Conservation (phyloP, 53 echinoderm and acorn worm genomes). For the Holothuria leucospilota region DNA sequence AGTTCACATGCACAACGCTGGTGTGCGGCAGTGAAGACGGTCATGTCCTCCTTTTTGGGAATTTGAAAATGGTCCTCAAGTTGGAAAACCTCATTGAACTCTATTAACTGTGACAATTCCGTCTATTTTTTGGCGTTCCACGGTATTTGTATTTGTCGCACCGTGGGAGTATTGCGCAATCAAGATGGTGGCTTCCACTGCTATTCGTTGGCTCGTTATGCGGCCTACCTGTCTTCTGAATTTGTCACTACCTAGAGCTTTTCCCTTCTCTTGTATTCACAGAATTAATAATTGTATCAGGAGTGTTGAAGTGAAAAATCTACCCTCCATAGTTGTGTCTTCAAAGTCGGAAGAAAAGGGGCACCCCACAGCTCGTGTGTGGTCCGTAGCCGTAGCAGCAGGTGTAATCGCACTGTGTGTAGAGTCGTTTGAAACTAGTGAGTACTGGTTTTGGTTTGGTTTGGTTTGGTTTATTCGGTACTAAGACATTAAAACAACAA, state of each 20-base stretch:
- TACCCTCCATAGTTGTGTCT: too few species aligned
- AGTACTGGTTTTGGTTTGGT: too few species aligned
- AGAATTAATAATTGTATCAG: neutral
- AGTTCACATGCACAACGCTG: too few species aligned
- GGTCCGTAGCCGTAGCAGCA: slow-evolving; percentile 30
- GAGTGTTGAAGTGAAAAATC: neutral
- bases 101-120: too few species aligned
- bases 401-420: slow-evolving; percentile 60
- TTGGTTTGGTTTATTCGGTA: too few species aligned
- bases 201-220: neutral
- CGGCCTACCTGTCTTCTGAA: neutral
- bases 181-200: slow-evolving; percentile 18
- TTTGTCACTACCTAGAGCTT: neutral
- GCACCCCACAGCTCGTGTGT: neutral
- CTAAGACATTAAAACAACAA: too few species aligned
- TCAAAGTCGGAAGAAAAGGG: too few species aligned
- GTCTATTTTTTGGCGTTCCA: too few species aligned
- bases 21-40: too few species aligned
- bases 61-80: too few species aligned
- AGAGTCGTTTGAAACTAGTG: slow-evolving; percentile 45
- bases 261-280: neutral
- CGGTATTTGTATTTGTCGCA: neutral
- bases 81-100: too few species aligned
- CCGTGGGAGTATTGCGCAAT: neutral
- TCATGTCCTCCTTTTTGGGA: too few species aligned